Conservation (phyloP, 2,113 vertebrate genomes). For the zebrafish (Danio rerio) region GRCz12tu NC_133183.1:25622001-25622500, state of each 20-base stretch:
- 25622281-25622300: slow-evolving; percentile 58
- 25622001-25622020: too few species aligned
- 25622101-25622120: too few species aligned
- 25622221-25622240: slow-evolving; percentile 51
- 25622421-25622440: slow-evolving; percentile 15
- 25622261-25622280: slow-evolving; percentile 65
- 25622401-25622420: slow-evolving; percentile 57
- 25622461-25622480: background rate
- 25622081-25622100: too few species aligned
- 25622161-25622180: slow-evolving; percentile 74
- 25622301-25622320: slow-evolving; percentile 30
- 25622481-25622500: background rate
- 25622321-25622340: slow-evolving; percentile 26
- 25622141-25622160: slow-evolving; percentile 61
- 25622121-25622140: background rate
- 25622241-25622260: background rate
- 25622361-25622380: slow-evolving; percentile 25
- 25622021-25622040: too few species aligned
- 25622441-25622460: slow-evolving; percentile 26
- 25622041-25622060: too few species aligned
- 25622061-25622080: too few species aligned
- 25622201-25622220: slow-evolving; percentile 54
- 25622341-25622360: background rate
- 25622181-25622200: slow-evolving; percentile 5
- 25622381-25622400: slow-evolving; percentile 58